Percentiles rank a stretch among this genome's conserved stretches.
Evolutionary conservation across 1,140 invertebrate genomes (phyloP).

Genomic region (Drosophila kanapiae): DNA sequence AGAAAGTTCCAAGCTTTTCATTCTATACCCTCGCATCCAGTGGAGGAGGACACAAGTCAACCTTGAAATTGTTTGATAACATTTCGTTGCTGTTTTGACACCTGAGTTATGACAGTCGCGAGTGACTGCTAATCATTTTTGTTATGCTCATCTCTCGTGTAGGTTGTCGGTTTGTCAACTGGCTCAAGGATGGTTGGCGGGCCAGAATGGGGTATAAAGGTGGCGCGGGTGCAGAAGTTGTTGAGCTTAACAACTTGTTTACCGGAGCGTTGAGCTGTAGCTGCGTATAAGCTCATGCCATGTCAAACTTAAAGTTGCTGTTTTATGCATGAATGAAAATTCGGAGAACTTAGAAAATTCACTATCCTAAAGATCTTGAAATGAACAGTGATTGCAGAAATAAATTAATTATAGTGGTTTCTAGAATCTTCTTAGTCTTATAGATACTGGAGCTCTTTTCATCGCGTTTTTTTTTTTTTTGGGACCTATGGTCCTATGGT

Average conservation of each 20-base stretch:
- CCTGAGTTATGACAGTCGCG: constrained; percentile 66
- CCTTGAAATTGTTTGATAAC: constrained; percentile 81
- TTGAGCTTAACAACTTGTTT: constrained; percentile 48
- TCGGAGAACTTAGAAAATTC: not conserved
- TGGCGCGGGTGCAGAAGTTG: constrained; percentile 13
- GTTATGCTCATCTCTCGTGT: constrained; percentile 25
- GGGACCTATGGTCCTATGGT: too few species aligned
- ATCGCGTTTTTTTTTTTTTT: too few species aligned
- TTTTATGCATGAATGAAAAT: not conserved
- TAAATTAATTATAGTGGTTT: too few species aligned
- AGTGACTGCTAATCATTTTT: constrained; percentile 59
- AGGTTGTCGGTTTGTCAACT: constrained; percentile 35
- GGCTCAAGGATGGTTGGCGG: not conserved
- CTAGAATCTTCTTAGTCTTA: too few species aligned
- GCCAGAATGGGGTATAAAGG: constrained; percentile 2
- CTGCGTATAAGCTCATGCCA: constrained; percentile 1
- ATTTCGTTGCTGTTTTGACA: constrained; percentile 69
- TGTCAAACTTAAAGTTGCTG: constrained; percentile 16
- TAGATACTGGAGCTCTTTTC: not conserved
- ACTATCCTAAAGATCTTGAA: too few species aligned
- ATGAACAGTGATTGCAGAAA: not conserved
- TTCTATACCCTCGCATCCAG: constrained; percentile 5
- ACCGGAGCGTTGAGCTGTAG: constrained; percentile 6
- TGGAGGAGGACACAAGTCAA: constrained; percentile 41
- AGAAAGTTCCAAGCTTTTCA: constrained; percentile 51